Evolutionary conservation across 1,140 invertebrate species (phyloP), one percentile per base, ranked within the genome.

Genomic region (Pogonus chalceus): DNA sequence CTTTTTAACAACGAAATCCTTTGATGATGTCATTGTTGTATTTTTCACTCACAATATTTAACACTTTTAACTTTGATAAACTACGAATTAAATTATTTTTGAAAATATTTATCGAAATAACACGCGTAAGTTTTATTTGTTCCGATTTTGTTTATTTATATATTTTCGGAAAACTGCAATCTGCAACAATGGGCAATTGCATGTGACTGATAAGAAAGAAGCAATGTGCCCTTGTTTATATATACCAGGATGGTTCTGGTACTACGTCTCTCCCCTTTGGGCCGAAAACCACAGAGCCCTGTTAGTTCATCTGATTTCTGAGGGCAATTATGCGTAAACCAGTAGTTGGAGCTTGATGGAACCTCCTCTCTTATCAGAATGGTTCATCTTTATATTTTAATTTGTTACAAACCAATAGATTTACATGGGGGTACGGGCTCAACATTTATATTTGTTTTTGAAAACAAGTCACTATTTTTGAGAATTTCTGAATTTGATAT

Each of bases 261-360:
- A 49, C 54, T 55, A 56, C 57, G 54, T 54, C 52, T 53, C 52
- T 43, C 53, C 22, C 35, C 31, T 23, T 49, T 39, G 24, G 16
- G 49, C 23, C 20, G n/a, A 49, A 43, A 43, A 43, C 9, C 9
- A 18, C 37, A 9, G 3, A 9, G 9, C 18, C 4, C 37, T 54
- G 37, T 58, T 49, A 35, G 51, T 21, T 52, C 39, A 53, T 49
- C 31, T 23, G 54, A 54, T 57, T 48, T 53, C 24, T 20, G 55
- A 60, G 59, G 57, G 56, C 55, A 65, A 65, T 65, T 65, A 65
- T 55, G 61, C 59, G 62, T 54, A 62, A 65, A 65, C 55, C 56
- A 57, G 62, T 61, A 59, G 56, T 52, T 57, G 49, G 31, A 12
- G 23, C 50, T 52, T 26, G 24, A 49, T 35, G 22, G 20, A 35